These are phyloP conservation scores for Dasypus novemcinctus DNA, from an alignment of 2,113 vertebrate genomes.

Conservation along the genomic window DNA sequence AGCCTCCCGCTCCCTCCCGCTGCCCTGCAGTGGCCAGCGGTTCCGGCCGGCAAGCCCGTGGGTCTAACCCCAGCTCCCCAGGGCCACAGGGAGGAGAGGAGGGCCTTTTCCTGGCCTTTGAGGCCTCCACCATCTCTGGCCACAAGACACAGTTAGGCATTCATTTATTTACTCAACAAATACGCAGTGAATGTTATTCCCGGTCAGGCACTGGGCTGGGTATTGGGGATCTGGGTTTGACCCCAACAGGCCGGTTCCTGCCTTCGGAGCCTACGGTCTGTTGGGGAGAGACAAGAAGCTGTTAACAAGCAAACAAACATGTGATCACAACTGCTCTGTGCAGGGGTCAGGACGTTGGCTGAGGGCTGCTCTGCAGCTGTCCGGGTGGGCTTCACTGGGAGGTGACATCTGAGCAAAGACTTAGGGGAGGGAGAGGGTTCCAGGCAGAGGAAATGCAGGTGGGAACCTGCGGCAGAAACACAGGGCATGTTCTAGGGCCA, in stretches of 20 bases:
- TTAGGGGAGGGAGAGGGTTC: background rate
- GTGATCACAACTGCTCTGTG: background rate
- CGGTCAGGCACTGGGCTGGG: fast-evolving
- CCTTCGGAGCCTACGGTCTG: background rate
- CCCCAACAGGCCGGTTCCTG: background rate
- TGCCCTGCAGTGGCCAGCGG: fast-evolving
- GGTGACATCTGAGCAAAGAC: background rate
- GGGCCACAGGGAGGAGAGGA: background rate
- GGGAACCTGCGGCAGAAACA: background rate
- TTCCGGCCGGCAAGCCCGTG: no score
- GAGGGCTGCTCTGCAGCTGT: background rate
- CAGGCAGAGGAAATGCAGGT: background rate
- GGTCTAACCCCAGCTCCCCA: background rate
- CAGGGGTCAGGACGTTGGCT: background rate
- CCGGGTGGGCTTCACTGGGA: background rate
- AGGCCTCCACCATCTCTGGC: background rate
- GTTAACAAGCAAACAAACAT: background rate
- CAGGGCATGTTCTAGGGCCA: background rate
- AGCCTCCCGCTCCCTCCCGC: background rate
- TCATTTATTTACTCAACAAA: background rate
- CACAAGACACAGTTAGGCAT: background rate
- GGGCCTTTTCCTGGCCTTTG: background rate
- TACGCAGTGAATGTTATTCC: fast-evolving
- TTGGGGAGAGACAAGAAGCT: background rate
- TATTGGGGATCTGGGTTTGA: background rate